Evolutionary conservation across 2,113 vertebrate genomes (phyloP).

Genomic region (Lasiurus cinereus): DNA sequence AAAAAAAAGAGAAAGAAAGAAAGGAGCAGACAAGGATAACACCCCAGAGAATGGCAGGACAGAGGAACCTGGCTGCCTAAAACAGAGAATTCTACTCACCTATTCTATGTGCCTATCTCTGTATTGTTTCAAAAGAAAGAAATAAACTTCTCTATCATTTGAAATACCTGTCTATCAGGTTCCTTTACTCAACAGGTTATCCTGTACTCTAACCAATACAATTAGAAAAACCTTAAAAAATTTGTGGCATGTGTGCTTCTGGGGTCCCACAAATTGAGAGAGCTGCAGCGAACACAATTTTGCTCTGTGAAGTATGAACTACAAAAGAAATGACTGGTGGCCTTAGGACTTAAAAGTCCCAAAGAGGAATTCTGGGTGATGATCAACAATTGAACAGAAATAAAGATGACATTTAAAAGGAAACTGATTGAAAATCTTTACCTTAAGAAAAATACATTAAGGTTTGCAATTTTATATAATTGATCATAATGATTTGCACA

Average conservation of each 20-base stretch:
- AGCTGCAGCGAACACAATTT: background rate
- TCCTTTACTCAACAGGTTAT: background rate
- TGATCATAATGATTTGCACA: conserved; percentile 35
- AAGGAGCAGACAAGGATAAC: background rate
- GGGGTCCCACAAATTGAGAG: background rate
- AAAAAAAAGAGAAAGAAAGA: background rate
- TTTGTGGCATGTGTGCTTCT: background rate
- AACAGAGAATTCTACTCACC: background rate
- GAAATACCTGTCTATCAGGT: background rate
- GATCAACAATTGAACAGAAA: background rate
- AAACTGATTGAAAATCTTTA: background rate
- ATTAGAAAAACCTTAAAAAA: conserved; percentile 39
- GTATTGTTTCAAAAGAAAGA: background rate
- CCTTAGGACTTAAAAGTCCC: background rate
- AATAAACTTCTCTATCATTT: background rate
- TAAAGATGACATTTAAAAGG: background rate
- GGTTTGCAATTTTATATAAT: background rate
- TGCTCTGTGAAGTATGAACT: conserved; percentile 11
- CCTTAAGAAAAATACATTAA: conserved; percentile 8
- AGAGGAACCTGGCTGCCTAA: background rate
- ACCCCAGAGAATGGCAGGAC: background rate
- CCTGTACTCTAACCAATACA: background rate
- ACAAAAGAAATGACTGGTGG: background rate
- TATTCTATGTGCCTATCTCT: background rate
- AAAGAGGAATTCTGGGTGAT: background rate